Percentiles rank a stretch among this genome's conserved stretches.
Conservation (phyloP, 2,888 invertebrate genomes). For the Morpho deidamia region DNA sequence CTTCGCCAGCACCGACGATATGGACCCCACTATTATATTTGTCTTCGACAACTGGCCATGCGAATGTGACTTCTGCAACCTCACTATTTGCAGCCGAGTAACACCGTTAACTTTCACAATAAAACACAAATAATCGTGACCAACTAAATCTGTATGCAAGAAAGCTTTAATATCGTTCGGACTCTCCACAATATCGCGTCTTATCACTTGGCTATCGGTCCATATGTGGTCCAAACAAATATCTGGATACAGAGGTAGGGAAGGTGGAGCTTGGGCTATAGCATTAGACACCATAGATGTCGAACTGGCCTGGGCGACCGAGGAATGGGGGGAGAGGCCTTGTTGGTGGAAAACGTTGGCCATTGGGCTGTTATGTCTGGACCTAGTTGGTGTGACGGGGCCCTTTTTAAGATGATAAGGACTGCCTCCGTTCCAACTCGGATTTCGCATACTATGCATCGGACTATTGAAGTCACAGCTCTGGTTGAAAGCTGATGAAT, state of each 20-base stretch:
- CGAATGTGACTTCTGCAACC: conserved; percentile 81
- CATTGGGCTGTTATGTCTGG: conserved; percentile 64
- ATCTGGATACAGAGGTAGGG: conserved; percentile 88
- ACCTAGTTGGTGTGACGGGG: conserved; percentile 49
- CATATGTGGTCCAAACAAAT: conserved; percentile 94
- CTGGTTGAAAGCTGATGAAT: conserved; percentile 61
- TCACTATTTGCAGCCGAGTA: conserved; percentile 81
- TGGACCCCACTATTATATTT: conserved; percentile 86
- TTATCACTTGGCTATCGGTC: conserved; percentile 82
- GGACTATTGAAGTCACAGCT: conserved; percentile 63
- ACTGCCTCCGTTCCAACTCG: conserved; percentile 59
- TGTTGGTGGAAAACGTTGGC: conserved; percentile 66
- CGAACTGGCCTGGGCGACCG: conserved; percentile 65
- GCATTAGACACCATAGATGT: conserved; percentile 68
- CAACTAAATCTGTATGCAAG: conserved; percentile 90
- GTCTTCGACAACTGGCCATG: conserved; percentile 65
- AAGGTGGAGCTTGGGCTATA: conserved; percentile 66
- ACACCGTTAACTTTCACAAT: conserved; percentile 65
- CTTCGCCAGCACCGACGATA: conserved; percentile 85
- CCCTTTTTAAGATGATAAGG: conserved; percentile 57
- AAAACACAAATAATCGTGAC: conserved; percentile 91
- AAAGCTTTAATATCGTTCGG: conserved; percentile 82
- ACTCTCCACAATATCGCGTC: conserved; percentile 54
- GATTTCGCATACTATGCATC: conserved; percentile 52
- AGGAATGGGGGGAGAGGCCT: conserved; percentile 66